A percentile compares a stretch with the other conserved stretches of the same genome.
Evolutionary conservation across 1,140 invertebrate species (phyloP).

Genomic region (Idris sp.): DNA sequence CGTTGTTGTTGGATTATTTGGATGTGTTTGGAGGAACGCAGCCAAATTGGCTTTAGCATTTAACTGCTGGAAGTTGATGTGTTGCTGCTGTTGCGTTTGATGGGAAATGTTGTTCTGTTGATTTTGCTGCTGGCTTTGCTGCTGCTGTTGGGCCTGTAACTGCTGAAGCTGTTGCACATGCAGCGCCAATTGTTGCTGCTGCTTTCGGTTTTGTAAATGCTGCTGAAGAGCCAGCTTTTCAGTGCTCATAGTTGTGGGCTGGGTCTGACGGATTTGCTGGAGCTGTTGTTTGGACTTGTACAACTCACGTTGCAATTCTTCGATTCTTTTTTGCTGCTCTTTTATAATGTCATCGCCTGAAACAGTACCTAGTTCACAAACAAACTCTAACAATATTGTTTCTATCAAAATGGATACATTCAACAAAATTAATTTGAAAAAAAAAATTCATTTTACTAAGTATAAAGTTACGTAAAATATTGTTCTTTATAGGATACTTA

Average conservation of each 20-base stretch:
- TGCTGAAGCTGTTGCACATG: conserved; percentile 81
- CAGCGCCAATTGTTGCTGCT: conserved; percentile 80
- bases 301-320: conserved; percentile 91
- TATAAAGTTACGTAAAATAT: too few species aligned
- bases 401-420: too few species aligned
- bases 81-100: conserved; percentile 70
- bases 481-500: too few species aligned
- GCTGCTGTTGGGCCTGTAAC: conserved; percentile 77
- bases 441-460: too few species aligned
- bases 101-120: conserved; percentile 67
- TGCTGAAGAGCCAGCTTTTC: conserved; percentile 82
- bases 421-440: too few species aligned
- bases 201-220: conserved; percentile 84
- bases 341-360: conserved; percentile 86
- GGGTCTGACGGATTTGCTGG: conserved; percentile 81
- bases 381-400: too few species aligned
- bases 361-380: conserved; percentile 66
- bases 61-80: conserved; percentile 75
- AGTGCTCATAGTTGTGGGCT: conserved; percentile 75
- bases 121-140: conserved; percentile 66
- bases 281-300: conserved; percentile 86
- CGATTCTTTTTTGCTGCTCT: conserved; percentile 91
- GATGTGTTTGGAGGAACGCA: conserved; percentile 78
- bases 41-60: conserved; percentile 80
- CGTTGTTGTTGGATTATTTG: conserved; percentile 70